A percentile compares a stretch with the other conserved stretches of the same genome.
Conservation (phyloP, 2,888 invertebrate genomes). For the Lamellibrachia satsuma region DNA sequence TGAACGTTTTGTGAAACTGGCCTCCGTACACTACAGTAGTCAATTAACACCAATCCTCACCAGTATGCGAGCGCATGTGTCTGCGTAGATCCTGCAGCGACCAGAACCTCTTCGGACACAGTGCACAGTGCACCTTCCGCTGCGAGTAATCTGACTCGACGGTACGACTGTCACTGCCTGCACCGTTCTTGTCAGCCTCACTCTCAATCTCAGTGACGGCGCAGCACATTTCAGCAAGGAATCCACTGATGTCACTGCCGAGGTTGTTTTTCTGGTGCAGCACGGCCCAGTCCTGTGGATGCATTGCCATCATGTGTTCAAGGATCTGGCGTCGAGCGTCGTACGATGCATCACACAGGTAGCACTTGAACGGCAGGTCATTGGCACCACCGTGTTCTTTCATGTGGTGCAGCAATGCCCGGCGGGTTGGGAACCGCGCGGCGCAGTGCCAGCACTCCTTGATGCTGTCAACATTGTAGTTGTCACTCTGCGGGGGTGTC, state of each 20-base stretch:
- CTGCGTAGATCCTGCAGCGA: constrained; percentile 91
- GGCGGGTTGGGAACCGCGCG: constrained; percentile 52
- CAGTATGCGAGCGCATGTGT: constrained; percentile 88
- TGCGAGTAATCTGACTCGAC: constrained; percentile 44
- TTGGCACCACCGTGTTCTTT: constrained; percentile 57
- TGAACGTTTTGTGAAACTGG: no score
- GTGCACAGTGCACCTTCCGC: constrained; percentile 73
- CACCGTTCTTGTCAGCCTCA: constrained; percentile 35
- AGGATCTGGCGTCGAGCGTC: constrained; percentile 81
- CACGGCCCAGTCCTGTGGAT: constrained; percentile 81
- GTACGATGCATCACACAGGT: constrained; percentile 89
- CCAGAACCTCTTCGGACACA: constrained; percentile 93
- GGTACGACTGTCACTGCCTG: constrained; percentile 46
- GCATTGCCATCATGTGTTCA: constrained; percentile 81
- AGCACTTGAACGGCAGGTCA: constrained; percentile 82
- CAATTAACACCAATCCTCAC: constrained; percentile 42
- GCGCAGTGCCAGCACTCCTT: constrained; percentile 60
- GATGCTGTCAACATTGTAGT: constrained; percentile 62
- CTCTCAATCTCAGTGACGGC: constrained; percentile 45
- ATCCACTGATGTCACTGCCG: constrained; percentile 48
- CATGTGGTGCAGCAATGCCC: constrained; percentile 57
- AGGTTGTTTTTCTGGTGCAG: constrained; percentile 70
- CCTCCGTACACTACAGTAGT: no score
- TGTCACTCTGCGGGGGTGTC: constrained; percentile 44
- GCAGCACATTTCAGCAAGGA: constrained; percentile 55